phyloP scores from a whole-genome alignment of 2,797 vertebrate genomes.

The Anabacerthia variegaticeps region DNA sequence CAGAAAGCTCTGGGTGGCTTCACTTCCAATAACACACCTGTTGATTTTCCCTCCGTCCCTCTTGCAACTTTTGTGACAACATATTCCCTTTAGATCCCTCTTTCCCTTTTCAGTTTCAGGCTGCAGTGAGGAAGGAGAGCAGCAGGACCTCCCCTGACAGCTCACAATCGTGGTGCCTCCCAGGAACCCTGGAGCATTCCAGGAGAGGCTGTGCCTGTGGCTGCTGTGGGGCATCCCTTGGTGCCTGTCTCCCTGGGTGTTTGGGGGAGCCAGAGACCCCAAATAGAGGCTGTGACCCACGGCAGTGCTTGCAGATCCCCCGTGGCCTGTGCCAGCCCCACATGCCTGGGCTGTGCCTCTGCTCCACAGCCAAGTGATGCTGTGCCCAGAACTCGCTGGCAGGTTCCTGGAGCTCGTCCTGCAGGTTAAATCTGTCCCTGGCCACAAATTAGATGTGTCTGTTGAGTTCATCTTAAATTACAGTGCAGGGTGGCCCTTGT shows the following conservation, averaged over 20 bases:
- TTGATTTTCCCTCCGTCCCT: background rate
- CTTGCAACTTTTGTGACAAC: background rate
- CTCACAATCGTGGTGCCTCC: accelerated
- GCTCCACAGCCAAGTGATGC: accelerated
- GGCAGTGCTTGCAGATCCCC: background rate
- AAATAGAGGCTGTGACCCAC: background rate
- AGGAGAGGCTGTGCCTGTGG: background rate
- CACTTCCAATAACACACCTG: background rate
- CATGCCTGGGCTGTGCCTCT: accelerated
- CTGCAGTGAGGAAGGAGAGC: background rate
- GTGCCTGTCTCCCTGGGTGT: accelerated
- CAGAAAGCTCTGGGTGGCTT: background rate
- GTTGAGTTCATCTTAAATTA: constrained; percentile 52
- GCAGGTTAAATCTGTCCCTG: constrained; percentile 50
- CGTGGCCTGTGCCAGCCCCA: accelerated
- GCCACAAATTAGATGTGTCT: constrained; percentile 51
- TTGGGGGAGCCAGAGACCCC: background rate
- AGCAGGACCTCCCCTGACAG: background rate
- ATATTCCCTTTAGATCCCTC: background rate
- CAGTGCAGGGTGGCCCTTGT: background rate
- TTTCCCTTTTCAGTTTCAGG: background rate
- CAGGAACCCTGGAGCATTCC: accelerated
- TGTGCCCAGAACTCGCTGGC: background rate
- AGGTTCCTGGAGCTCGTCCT: background rate
- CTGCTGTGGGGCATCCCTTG: background rate